Conservation (phyloP, 2,888 invertebrate species). For the Anoncus sp. region DNA sequence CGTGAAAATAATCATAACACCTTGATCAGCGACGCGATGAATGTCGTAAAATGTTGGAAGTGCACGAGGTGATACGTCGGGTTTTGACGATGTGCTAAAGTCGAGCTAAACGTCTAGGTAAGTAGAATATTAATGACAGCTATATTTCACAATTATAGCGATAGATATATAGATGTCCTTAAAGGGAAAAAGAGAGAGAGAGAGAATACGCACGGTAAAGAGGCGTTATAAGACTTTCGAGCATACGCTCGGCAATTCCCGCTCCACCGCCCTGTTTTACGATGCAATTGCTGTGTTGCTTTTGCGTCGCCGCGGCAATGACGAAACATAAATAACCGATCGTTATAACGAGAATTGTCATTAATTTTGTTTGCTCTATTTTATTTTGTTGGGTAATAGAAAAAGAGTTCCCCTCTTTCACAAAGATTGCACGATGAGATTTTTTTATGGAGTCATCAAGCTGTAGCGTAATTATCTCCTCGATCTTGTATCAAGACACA, state of each 20-base stretch:
- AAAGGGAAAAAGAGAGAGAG: slow-evolving; percentile 3
- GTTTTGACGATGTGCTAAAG: slow-evolving; percentile 70
- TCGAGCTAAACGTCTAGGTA: slow-evolving; percentile 70
- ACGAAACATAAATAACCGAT: slow-evolving; percentile 60
- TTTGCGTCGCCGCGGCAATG: slow-evolving; percentile 49
- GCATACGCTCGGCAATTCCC: slow-evolving; percentile 65
- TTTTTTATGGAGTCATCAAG: slow-evolving; percentile 44
- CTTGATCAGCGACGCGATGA: slow-evolving; percentile 51
- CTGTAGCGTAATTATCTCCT: slow-evolving; percentile 25
- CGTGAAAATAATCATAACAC: slow-evolving; percentile 52
- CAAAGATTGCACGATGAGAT: slow-evolving; percentile 6
- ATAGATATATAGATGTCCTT: slow-evolving; percentile 45
- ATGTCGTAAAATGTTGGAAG: slow-evolving; percentile 50
- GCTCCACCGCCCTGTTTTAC: slow-evolving; percentile 68
- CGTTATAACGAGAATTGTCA: slow-evolving; percentile 57
- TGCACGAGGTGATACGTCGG: slow-evolving; percentile 32
- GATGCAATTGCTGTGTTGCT: slow-evolving; percentile 67
- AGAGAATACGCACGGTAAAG: slow-evolving; percentile 17
- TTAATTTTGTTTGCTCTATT: slow-evolving; percentile 44
- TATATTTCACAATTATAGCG: slow-evolving; percentile 62
- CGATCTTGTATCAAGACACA: background rate
- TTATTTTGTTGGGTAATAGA: slow-evolving; percentile 15
- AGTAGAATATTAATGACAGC: slow-evolving; percentile 72
- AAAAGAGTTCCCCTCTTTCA: too few species aligned
- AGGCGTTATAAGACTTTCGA: slow-evolving; percentile 46